phyloP scores from a whole-genome alignment of 1,140 invertebrate species.

The Aradophagus sp. region DNA sequence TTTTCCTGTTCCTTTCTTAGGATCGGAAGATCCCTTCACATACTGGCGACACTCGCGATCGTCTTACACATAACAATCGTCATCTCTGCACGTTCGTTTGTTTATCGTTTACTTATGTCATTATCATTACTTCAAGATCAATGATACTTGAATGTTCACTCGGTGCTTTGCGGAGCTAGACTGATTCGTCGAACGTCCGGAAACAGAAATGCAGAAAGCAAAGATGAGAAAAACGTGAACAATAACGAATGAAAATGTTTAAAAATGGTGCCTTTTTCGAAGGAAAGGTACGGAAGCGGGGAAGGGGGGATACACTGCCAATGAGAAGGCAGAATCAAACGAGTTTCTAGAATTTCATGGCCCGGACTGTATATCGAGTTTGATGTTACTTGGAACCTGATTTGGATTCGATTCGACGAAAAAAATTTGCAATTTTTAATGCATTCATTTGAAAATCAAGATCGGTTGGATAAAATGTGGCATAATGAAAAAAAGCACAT shows the following conservation, averaged over 20 bases:
- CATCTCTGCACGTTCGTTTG: slow-evolving; percentile 36
- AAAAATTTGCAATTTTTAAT: no score
- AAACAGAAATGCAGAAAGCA: slow-evolving; percentile 45
- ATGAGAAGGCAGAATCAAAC: slow-evolving; percentile 8
- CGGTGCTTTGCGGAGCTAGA: slow-evolving; percentile 22
- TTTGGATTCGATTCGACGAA: no score
- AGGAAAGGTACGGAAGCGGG: slow-evolving; percentile 6
- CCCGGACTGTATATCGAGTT: slow-evolving; percentile 14
- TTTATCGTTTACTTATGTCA: neutral
- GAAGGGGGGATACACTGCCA: slow-evolving; percentile 5
- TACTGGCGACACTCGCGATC: slow-evolving; percentile 53
- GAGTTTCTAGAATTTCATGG: slow-evolving; percentile 8
- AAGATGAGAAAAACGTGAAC: slow-evolving; percentile 29
- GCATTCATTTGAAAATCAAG: no score
- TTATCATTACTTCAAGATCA: neutral
- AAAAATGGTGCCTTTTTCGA: slow-evolving; percentile 23
- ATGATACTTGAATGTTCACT: slow-evolving; percentile 2
- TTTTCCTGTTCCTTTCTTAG: slow-evolving; percentile 20
- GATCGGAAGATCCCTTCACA: slow-evolving; percentile 40
- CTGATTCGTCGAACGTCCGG: slow-evolving; percentile 33
- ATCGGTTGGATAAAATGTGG: slow-evolving; percentile 5
- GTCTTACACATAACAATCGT: slow-evolving; percentile 44
- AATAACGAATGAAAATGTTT: slow-evolving; percentile 12
- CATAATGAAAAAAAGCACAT: neutral
- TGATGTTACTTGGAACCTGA: no score